Base-by-base conservation (phyloP, 2,888 invertebrate genomes). In the Microchrysa polita region DNA sequence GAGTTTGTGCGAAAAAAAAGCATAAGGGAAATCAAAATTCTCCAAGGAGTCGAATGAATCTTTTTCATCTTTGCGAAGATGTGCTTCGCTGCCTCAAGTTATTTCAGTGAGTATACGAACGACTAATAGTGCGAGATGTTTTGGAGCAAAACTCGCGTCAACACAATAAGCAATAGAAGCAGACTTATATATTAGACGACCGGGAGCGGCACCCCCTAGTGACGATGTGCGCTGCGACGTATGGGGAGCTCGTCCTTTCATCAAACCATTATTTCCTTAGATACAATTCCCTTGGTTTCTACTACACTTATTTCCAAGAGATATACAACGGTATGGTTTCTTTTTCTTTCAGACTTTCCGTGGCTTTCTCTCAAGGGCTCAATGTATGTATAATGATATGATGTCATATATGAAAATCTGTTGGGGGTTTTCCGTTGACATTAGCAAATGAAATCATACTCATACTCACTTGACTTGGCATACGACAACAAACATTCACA, bases 391-490 rank as follows among this genome's bases (percentile, higher is more conserved):
- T 34, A 34, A 7, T 34, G 65, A 65, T 23, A 61, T 61, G 16
- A 67, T 67, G 63, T 74, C n/a, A n/a, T 72, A 34, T 59, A 65
- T 67, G 72, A 72, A 34, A 57, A 74, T 74, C 52, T 75, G 73
- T 61, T 69, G 75, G 69, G 40, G 69, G 40, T 40, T 73, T 44
- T 67, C 57, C 27, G 27, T 7, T 69, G 75, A 73, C 75, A 75
- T 75, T 73, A 73, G 69, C 61, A 75, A 75, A 75, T 75, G 75
- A 73, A 73, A 75, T 75, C 73, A 67, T 73, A 74, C 67, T 60
- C 72, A 57, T 60, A 55, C n/a, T 40, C 40, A 44, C n/a, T 48
- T 48, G 53, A n/a, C 53, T 40, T 53, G 34, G 67, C 52, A 67
- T 53, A 67, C n/a, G 53, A 10, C 20, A 53, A 53, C 53, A 10